Base-by-base conservation (phyloP, 2,797 vertebrate species). In the Epinephelus malabaricus region DNA sequence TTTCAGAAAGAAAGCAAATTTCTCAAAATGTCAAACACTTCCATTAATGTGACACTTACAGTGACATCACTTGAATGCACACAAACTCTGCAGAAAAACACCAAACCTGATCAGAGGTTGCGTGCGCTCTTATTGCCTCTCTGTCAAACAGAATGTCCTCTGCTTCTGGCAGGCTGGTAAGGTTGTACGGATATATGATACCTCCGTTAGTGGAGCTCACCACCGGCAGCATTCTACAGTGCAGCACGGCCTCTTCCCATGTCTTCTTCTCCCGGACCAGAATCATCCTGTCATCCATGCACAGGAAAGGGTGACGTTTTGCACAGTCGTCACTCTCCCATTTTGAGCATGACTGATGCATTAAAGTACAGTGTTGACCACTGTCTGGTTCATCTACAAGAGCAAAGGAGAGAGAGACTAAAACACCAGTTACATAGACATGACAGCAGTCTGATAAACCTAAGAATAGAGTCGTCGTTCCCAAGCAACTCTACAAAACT, bases 291-390 rank as follows among this genome's bases (percentile, higher is more conserved):
- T 74, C 38, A n/a, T 59, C 38, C 1, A 23, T 0, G 46, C 78
- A 80, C 6, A 80, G 4, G 53, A 25, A 51, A 19, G 2, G 6
- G 2, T 14, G 10, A 30, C 0, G 0, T 0, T 0, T 0, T 0
- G 0, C 0, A 21, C 60, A 65, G 0, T 9, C 0, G 0, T 6
- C 0, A 0, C 4, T 30, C 2, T 0, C 0, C 75, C 51, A 58
- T 7, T 2, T 0, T n/a, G 0, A 0, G 1, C 2, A 0, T 14
- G 2, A 23, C 0, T 0, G 0, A 27, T 17, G 0, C 14, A 19
- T 65, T 2, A 1, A 1, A 23, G 2, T 25, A 45, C 78, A 79
- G 2, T 0, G 0, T 0, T 23, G 0, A 45, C 0, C 6, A 0
- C 0, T 0, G 1, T 5, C 0, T 68, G 6, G 38, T 7, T 14